Conservation (phyloP, 2,797 vertebrate species). For the Chromobotia macracanthus region DNA sequence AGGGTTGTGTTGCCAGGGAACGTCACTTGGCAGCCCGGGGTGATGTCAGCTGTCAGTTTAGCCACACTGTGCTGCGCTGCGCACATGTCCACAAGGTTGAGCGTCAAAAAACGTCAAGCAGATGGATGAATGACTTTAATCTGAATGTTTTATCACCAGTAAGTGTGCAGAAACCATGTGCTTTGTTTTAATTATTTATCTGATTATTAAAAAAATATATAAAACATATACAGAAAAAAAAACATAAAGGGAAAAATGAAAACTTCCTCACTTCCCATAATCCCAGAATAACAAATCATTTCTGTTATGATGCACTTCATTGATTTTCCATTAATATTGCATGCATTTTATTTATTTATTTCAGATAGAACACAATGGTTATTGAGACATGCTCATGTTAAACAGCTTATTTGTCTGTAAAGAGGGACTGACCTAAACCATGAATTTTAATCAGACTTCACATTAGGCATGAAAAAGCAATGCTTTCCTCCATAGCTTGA, state of each 20-base stretch:
- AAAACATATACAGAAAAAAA: not conserved
- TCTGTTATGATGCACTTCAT: not conserved
- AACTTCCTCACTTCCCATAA: not conserved
- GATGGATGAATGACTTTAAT: slow-evolving; percentile 48
- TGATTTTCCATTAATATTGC: not conserved
- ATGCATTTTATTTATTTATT: not conserved
- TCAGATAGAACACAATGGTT: not conserved
- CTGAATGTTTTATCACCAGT: slow-evolving; percentile 44
- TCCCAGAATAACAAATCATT: not conserved
- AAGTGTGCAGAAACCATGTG: slow-evolving; percentile 1
- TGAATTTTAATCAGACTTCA: slow-evolving; percentile 66
- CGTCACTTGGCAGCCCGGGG: slow-evolving; percentile 64
- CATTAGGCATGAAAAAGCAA: slow-evolving; percentile 54
- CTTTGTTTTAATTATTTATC: not conserved
- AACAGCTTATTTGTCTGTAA: slow-evolving; percentile 14
- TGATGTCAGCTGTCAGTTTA: slow-evolving; percentile 74
- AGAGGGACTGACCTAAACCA: slow-evolving; percentile 61
- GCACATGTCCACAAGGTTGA: slow-evolving; percentile 61
- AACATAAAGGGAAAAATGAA: too few relatives aligned
- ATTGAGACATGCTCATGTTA: not conserved
- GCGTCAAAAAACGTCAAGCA: slow-evolving; percentile 59
- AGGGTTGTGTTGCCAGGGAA: slow-evolving; percentile 45
- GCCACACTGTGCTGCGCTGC: slow-evolving; percentile 50
- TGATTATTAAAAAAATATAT: not conserved
- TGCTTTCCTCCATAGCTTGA: slow-evolving; percentile 53